Evolutionary conservation across 2,888 invertebrate genomes (phyloP), one percentile per base, ranked within the genome.

Genomic region (Neoaliturus tenellus): DNA sequence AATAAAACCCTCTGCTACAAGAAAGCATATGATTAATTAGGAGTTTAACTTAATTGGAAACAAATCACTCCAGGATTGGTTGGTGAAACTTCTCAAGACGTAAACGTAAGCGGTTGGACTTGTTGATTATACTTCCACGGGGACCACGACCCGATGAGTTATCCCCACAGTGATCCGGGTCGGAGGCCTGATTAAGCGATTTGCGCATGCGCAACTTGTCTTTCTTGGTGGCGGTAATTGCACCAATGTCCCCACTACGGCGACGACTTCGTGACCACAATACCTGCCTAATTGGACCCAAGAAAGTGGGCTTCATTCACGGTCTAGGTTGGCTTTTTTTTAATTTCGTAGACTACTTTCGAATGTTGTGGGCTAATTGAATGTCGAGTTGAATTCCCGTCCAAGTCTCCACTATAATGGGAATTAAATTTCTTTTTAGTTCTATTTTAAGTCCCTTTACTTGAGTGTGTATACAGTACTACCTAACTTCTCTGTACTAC

Each of bases 141-240:
- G 55, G 28, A 62, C 17, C 62, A 62, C 62, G 62, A 62, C 31
- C 31, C 28, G 28, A 62, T 28, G 62, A 62, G 28, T 62, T 62
- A 55, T 62, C 17, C 14, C 14, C 28, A 4, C 3, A 28, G 62
- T 14, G 25, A 28, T 62, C 14, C 28, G 28, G 31, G 25, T 12
- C 62, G 25, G 2, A 28, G 62, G 62, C 17, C 28, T 62, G 31
- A 62, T 62, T 3, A 62, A 62, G 62, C 62, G 28, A 17, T 62
- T 62, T 62, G 62, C 62, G 62, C 28, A 28, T 62, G 62, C 62
- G 62, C 62, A 28, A 17, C 62, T 62, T 31, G 62, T 62, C 58
- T 17, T 25, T n/a, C 5, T 23, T 25, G 20, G 55, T 23, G 62
- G 62, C 62, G 62, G 62, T 62, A 62, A 62, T 62, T 62, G 62